Evolutionary conservation across 1,140 invertebrate genomes (phyloP), one percentile per base, ranked within the genome.

Genomic region (Bombus turneri): DNA sequence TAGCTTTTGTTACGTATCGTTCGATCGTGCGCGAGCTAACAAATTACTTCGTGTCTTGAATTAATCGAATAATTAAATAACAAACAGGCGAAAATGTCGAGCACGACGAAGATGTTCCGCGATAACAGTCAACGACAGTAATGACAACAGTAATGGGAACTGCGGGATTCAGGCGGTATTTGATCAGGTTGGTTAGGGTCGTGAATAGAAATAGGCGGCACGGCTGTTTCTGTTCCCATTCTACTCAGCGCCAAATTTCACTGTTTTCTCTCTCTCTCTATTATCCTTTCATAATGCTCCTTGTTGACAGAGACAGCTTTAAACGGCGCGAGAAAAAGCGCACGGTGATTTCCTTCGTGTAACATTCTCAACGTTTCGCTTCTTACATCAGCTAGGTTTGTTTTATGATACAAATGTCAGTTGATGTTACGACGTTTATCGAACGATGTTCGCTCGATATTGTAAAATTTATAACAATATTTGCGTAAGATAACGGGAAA

Each of bases 221-320:
- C 93, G 94, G 92, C 93, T 94, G 93, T 90, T 93, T 87, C 89
- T 91, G 92, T 94, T 94, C 94, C 93, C 94, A 94, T 93, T 93
- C 92, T 91, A 87, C 88, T 92, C 91, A 88, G 93, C 91, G 92
- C 88, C 90, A 87, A 93, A 89, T 88, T 90, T 91, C 87, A 80
- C 59, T 79, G 88, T 89, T 93, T 87, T 37, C 34, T 37, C 90
- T 93, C 88, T 92, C 92, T 92, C 92, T 93, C 10, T 62, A 93
- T 91, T 89, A 91, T 91, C 68, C 87, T 75, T 59, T 57, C 59
- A 78, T 75, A 86, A 77, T 73, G 81, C 69, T 91, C 86, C 78
- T 85, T 76, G 88, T 85, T 78, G 90, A 83, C 74, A 73, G 79
- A 79, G 76, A 64, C 75, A 47, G 76, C 71, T 85, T 85, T 90